Conservation (phyloP, 2,113 vertebrate species). For the Rhinoderma darwinii region DNA sequence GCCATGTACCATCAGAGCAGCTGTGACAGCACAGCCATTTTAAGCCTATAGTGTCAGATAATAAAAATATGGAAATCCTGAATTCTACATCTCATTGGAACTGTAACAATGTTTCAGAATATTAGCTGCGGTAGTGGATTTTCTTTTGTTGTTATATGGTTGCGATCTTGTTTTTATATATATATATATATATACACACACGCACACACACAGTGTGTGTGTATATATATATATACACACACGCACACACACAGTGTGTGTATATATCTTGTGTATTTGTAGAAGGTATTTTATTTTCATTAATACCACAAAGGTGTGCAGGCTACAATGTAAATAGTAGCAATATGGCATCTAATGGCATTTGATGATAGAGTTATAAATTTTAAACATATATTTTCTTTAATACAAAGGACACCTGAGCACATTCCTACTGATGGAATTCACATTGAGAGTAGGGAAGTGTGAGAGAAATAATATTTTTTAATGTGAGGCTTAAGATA, state of each 20-base stretch:
- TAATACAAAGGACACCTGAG: neutral
- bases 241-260: too few relatives aligned
- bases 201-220: too few relatives aligned
- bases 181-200: too few relatives aligned
- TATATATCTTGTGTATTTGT: neutral
- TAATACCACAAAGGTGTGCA: too few relatives aligned
- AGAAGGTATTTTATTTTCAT: neutral
- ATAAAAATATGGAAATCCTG: conserved; percentile 20
- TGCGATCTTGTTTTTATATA: too few relatives aligned
- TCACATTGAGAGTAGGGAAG: neutral
- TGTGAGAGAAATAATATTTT: neutral
- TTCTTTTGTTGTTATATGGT: too few relatives aligned
- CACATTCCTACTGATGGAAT: neutral
- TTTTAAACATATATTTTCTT: neutral
- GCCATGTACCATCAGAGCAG: neutral
- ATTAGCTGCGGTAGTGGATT: neutral
- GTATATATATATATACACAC: too few relatives aligned
- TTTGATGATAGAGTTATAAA: neutral
- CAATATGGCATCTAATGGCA: neutral
- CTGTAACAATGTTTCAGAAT: neutral
- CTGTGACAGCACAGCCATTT: conserved; percentile 24
- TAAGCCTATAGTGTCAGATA: neutral
- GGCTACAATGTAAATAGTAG: neutral
- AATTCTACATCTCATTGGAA: neutral
- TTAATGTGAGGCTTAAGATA: neutral